Base-by-base conservation (phyloP, 37 sponge, comb jelly and placozoan genomes). In the Aphrocallistes beatrix region DNA sequence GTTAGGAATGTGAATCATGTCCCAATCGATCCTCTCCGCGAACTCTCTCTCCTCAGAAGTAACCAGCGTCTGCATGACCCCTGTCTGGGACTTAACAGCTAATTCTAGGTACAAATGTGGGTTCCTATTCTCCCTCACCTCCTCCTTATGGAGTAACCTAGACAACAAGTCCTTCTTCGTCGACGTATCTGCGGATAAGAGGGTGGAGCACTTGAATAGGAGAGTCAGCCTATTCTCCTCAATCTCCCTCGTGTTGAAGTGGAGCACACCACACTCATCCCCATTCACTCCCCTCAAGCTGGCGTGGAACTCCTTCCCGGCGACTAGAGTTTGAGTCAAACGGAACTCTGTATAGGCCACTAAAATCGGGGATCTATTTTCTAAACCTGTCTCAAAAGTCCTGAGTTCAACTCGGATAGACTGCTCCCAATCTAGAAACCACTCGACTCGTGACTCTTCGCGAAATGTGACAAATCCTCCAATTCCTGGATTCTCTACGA, bases 401-500 rank as follows among this genome's bases (percentile, higher is more conserved):
- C 75, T 19, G 75, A 60, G 75, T 60, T 60, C 75, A 3, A 60
- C 34, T 60, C 75, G 25, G 8, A 60, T 60, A 6, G 10, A 28
- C n/a, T 60, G 75, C 25, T 60, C 75, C 75, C 75, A 60, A 30
- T 60, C 75, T 3, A 60, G 25, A 3, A 60, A 28, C 75, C 75
- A 60, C 75, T 60, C 75, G n/a, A 60, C 75, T 3, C 75, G 8
- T 25, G n/a, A 25, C 28, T 60, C 75, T 13, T 60, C 32, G n/a
- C n/a, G 75, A 30, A 60, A 60, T 32, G 75, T 60, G 25, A 60
- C 75, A 60, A 60, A 60, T 13, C 75, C 75, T 25, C 75, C 75
- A 60, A 60, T 60, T 30, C 75, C 75, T 60, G 75, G 75, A 30
- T 60, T 60, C 75, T 60, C 75, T 60, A 60, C 75, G 75, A 60